Evolutionary conservation across 2,797 vertebrate genomes (phyloP), one percentile per base, ranked within the genome.

Genomic region (Rhabdomys pumilio): DNA sequence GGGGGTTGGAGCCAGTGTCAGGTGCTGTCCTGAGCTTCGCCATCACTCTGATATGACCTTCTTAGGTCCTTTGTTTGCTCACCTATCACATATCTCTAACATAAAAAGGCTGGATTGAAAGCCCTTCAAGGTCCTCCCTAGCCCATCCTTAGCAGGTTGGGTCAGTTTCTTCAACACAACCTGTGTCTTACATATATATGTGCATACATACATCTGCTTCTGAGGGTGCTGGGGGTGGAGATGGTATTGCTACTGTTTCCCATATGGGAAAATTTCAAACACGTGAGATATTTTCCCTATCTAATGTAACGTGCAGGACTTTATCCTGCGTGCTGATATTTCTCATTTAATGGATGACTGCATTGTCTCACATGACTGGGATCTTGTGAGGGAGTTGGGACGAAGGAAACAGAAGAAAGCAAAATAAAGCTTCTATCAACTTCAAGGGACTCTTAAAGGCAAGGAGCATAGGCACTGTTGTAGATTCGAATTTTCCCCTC

Each of bases 321-420:
- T 84, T 67, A 31, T 50, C 93, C 83, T 86, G 76, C 61, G 53
- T 59, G 34, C 63, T 87, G 55, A 53, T 84, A 6, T 14, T 65
- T 86, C 10, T 22, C 79, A 15, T 76, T 55, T 85, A 82, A 82
- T 67, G 31, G 65, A 83, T 72, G 34, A 65, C 50, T 89, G 0
- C 3, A 10, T 22, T 55, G 34, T 34, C 63, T 72, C 17, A 69
- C 44, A 38, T 80, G 69, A 34, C 44, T 65, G 41, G 19, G 26
- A 34, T 92, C 85, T 26, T 4, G 1, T 61, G 26, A 17, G 15
- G 47, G 79, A 84, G 59, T 55, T 29, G 59, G 15, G n/a, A 91
- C 22, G 53, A 92, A 81, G 67, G 67, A 81, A 93, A 65, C 50
- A 55, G 65, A 95, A 80, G 83, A 84, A 75, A 93, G 44, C 29